Evolutionary conservation across 2,113 vertebrate genomes (phyloP).

Genomic region (Carettochelys insculpta): DNA sequence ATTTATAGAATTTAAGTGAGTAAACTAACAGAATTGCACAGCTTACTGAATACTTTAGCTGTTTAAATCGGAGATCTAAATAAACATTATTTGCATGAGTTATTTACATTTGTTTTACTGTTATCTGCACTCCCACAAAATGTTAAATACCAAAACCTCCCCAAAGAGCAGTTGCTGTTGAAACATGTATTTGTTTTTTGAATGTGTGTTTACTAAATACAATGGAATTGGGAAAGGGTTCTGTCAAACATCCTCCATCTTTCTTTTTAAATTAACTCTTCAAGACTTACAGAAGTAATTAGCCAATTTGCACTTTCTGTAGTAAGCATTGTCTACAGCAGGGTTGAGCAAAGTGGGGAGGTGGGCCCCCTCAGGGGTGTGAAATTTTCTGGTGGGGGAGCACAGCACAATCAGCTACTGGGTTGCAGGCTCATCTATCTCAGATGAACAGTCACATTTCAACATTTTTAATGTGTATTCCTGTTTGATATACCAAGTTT

Average conservation of each 20-base stretch:
- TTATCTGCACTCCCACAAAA: background rate
- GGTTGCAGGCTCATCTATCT: too few relatives aligned
- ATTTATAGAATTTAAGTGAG: background rate
- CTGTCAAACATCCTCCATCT: background rate
- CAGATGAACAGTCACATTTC: too few relatives aligned
- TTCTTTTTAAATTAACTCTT: background rate
- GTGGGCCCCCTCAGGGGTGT: too few relatives aligned
- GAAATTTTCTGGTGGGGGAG: too few relatives aligned
- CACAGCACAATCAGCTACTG: too few relatives aligned
- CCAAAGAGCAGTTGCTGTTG: constrained; percentile 11
- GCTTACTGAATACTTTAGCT: background rate
- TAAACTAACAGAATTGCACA: background rate
- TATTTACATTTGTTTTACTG: constrained; percentile 19
- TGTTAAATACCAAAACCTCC: background rate
- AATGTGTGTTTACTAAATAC: rapidly evolving
- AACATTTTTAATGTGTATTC: too few relatives aligned
- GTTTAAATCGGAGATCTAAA: background rate
- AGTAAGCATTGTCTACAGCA: background rate
- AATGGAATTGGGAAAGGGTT: background rate
- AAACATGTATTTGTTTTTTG: constrained; percentile 47
- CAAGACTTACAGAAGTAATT: background rate
- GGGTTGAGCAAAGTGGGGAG: too few relatives aligned
- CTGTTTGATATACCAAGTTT: too few relatives aligned
- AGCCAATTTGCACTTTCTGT: background rate
- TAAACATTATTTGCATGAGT: background rate